phyloP scores from a whole-genome alignment of 2,113 vertebrate genomes.

The Amblyornis subalaris region DNA sequence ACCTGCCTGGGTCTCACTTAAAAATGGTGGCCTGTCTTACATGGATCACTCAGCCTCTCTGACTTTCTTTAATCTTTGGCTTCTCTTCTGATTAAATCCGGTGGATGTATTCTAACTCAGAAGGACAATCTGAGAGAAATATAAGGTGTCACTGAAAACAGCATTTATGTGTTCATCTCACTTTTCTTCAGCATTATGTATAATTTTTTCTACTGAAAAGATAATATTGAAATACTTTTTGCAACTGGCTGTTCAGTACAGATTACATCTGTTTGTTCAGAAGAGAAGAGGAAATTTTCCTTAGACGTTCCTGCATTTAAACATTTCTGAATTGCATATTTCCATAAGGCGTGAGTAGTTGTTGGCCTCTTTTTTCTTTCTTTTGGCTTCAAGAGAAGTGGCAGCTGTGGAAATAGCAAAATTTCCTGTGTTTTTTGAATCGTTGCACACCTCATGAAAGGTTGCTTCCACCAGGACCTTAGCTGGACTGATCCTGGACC shows the following conservation, averaged over 20 bases:
- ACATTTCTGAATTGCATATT: neutral
- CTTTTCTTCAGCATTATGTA: neutral
- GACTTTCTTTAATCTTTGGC: neutral
- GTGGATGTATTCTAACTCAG: neutral
- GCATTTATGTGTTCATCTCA: constrained; percentile 8
- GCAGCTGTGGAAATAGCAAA: neutral
- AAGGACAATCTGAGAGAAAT: neutral
- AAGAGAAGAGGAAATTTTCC: neutral
- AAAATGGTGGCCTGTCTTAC: neutral
- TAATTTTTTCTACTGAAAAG: constrained; percentile 21
- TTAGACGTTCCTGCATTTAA: neutral
- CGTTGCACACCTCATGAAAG: neutral
- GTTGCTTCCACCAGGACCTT: neutral
- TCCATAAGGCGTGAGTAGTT: neutral
- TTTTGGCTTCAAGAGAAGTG: neutral
- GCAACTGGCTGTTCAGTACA: neutral
- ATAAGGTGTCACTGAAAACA: neutral
- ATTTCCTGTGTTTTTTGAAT: neutral
- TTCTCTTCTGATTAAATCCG: neutral
- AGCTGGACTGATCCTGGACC: neutral
- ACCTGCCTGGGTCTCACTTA: neutral
- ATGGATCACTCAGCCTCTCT: neutral
- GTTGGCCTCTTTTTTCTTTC: neutral
- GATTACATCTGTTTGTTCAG: neutral
- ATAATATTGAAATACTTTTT: neutral